These are phyloP conservation scores for Rhysida immarginata DNA, from an alignment of 1,140 invertebrate species.

Conservation along the genomic window DNA sequence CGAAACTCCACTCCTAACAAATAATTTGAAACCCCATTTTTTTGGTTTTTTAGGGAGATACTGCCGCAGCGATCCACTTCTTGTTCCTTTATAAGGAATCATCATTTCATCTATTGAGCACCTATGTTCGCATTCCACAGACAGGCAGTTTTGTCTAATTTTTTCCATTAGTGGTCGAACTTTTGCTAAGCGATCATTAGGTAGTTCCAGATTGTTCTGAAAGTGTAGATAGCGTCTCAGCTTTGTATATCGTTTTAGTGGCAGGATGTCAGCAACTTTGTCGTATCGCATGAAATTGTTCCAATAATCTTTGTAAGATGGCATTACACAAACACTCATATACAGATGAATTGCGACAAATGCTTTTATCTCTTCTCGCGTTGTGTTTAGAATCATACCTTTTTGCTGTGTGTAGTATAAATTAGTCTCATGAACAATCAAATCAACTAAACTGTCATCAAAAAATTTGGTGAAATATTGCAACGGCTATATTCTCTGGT, in stretches of 20 bases:
- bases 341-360: not conserved
- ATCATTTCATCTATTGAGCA: not conserved
- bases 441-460: not conserved
- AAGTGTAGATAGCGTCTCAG: not conserved
- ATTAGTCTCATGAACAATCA: not conserved
- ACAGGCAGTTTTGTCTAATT: not conserved
- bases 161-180: not conserved
- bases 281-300: not conserved
- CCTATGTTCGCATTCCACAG: not conserved
- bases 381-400: not conserved
- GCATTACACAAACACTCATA: not conserved
- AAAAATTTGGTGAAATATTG: not conserved
- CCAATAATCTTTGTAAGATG: not conserved
- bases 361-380: not conserved
- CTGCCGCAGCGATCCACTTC: conserved; percentile 23
- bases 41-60: conserved; percentile 26
- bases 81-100: not conserved
- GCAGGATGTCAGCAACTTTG: not conserved
- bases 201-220: not conserved
- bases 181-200: not conserved
- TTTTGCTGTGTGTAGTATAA: not conserved
- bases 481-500: not conserved
- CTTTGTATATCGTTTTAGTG: not conserved
- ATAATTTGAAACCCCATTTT: conserved; percentile 32
- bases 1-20: conserved; percentile 22